Evolutionary conservation across 2,888 invertebrate species (phyloP).

Genomic region (Phymatocera aterrima): DNA sequence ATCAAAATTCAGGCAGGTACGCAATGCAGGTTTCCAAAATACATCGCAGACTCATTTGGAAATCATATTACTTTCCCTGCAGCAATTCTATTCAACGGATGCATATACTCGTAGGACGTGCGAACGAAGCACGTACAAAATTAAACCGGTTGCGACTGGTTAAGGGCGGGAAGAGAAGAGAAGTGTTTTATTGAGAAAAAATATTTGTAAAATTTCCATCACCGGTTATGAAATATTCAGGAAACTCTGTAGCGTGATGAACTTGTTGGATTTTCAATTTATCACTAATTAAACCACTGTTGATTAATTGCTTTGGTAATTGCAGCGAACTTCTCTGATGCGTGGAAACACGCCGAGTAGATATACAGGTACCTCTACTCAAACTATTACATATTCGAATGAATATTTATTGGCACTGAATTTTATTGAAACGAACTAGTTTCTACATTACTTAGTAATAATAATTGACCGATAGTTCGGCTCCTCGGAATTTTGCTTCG

Average conservation of each 20-base stretch:
- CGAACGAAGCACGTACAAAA: background rate
- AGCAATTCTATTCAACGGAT: no score
- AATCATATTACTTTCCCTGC: no score
- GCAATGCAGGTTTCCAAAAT: background rate
- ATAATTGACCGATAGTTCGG: background rate
- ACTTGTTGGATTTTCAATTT: background rate
- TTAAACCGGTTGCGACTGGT: background rate
- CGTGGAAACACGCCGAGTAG: background rate
- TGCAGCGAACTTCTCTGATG: background rate
- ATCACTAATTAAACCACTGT: background rate
- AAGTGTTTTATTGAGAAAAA: background rate
- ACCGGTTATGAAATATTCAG: background rate
- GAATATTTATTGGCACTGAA: background rate
- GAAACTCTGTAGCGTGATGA: background rate
- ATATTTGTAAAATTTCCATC: background rate
- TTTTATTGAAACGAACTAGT: background rate
- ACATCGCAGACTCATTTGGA: background rate
- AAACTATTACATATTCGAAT: background rate
- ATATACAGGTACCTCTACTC: no score
- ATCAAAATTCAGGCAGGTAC: background rate
- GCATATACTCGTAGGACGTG: no score
- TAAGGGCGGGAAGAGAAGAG: background rate
- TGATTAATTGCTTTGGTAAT: slow-evolving; percentile 22
- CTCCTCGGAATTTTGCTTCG: background rate
- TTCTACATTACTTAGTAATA: background rate